Evolutionary conservation across 2,888 invertebrate species (phyloP).

Genomic region (Agapostemon virescens): DNA sequence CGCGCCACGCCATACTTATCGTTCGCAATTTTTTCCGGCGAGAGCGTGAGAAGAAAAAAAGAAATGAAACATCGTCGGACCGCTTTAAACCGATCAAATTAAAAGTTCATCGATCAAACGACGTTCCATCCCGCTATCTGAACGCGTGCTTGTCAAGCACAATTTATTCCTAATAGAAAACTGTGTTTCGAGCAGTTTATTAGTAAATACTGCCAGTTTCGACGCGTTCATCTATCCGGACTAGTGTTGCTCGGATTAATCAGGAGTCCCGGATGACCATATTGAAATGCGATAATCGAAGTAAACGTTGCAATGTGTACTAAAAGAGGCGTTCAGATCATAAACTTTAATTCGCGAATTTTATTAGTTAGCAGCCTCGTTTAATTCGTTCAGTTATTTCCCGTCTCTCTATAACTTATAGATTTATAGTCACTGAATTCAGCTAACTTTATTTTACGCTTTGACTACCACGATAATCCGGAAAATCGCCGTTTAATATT

Average conservation of each 20-base stretch:
- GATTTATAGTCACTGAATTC: too few relatives aligned
- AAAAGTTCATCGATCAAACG: slow-evolving; percentile 27
- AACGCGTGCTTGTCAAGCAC: neutral
- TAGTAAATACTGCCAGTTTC: too few relatives aligned
- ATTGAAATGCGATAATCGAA: too few relatives aligned
- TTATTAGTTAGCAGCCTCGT: neutral
- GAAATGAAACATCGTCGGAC: neutral
- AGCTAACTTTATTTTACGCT: neutral
- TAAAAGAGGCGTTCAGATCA: neutral
- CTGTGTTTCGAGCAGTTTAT: too few relatives aligned
- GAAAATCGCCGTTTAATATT: neutral
- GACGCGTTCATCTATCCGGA: too few relatives aligned
- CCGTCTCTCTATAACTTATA: too few relatives aligned
- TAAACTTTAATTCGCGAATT: neutral
- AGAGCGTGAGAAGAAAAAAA: slow-evolving; percentile 7
- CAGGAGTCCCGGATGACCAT: too few relatives aligned
- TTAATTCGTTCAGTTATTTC: neutral
- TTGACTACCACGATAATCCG: neutral
- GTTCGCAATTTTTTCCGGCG: slow-evolving; percentile 30
- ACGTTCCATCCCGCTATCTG: neutral
- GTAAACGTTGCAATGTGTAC: too few relatives aligned
- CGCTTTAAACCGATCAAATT: slow-evolving; percentile 25
- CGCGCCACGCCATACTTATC: slow-evolving; percentile 47
- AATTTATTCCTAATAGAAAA: neutral
- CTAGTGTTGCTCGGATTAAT: too few relatives aligned